Conservation (phyloP, 2,888 invertebrate genomes). For the Tetheella fluctuosa region DNA sequence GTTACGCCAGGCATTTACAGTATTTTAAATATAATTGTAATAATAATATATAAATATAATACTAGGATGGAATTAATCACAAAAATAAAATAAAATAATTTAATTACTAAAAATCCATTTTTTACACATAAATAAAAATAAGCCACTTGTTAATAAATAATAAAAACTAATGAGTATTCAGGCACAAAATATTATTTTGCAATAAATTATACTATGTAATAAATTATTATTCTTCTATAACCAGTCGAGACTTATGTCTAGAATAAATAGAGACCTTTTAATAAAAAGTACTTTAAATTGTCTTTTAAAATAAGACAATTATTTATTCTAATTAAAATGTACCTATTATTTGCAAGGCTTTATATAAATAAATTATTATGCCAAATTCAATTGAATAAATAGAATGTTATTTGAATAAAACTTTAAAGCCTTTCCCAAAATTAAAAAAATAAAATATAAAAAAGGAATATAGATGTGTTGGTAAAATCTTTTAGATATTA, state of each 20-base stretch:
- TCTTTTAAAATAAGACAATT: conserved; percentile 38
- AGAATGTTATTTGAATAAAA: too few relatives aligned
- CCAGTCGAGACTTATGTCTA: conserved; percentile 35
- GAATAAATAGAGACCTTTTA: conserved; percentile 58
- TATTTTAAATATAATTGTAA: too few relatives aligned
- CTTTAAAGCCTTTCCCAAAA: too few relatives aligned
- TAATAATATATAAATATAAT: conserved; percentile 9
- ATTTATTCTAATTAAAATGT: conserved; percentile 18
- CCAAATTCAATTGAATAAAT: too few relatives aligned
- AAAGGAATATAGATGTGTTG: too few relatives aligned
- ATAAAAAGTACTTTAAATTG: conserved; percentile 63
- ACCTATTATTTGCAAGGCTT: not conserved
- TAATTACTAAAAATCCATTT: conserved; percentile 16
- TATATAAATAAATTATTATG: not conserved
- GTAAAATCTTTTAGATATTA: too few relatives aligned
- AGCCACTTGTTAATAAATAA: conserved; percentile 21
- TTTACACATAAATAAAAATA: conserved; percentile 8
- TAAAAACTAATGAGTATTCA: conserved; percentile 52
- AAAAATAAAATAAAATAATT: conserved; percentile 22
- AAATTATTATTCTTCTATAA: conserved; percentile 25
- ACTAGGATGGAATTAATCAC: conserved; percentile 37
- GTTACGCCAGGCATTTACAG: too few relatives aligned
- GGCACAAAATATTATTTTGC: conserved; percentile 49
- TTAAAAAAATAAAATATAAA: too few relatives aligned
- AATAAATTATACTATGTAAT: conserved; percentile 28